Percentiles rank a stretch among this genome's conserved stretches.
phyloP scores from a whole-genome alignment of 2,888 invertebrate genomes.

The Piscicola geometra region DNA sequence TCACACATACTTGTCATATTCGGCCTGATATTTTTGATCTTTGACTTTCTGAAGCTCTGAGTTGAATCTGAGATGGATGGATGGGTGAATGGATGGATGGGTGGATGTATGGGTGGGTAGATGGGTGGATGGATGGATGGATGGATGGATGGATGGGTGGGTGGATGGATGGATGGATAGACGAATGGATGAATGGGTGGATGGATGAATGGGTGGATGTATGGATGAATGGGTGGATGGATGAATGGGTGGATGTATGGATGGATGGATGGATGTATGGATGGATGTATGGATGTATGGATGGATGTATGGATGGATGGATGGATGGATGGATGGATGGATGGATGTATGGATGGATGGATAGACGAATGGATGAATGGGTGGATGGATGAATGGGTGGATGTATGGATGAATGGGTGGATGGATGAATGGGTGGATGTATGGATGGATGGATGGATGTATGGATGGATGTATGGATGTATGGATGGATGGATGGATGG shows the following conservation, averaged over 20 bases:
- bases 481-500: not conserved
- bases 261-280: not conserved
- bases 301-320: constrained; percentile 21
- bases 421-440: not conserved
- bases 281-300: constrained; percentile 15
- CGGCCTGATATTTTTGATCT: not conserved
- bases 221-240: constrained; percentile 5
- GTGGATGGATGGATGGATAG: not conserved
- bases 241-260: too few relatives aligned
- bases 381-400: not conserved
- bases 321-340: not conserved
- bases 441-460: not conserved
- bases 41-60: not conserved
- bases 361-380: not conserved
- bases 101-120: constrained; percentile 1
- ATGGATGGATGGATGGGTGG: not conserved
- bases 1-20: too few relatives aligned
- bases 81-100: too few relatives aligned
- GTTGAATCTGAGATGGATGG: not conserved
- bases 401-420: too few relatives aligned
- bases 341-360: not conserved
- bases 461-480: constrained; percentile 4
- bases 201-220: not conserved
- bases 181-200: constrained; percentile 2
- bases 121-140: not conserved